A percentile compares a stretch with the other conserved stretches of the same genome.
phyloP scores from a whole-genome alignment of 2,888 invertebrate genomes.

The Himalopsyche tibetana region DNA sequence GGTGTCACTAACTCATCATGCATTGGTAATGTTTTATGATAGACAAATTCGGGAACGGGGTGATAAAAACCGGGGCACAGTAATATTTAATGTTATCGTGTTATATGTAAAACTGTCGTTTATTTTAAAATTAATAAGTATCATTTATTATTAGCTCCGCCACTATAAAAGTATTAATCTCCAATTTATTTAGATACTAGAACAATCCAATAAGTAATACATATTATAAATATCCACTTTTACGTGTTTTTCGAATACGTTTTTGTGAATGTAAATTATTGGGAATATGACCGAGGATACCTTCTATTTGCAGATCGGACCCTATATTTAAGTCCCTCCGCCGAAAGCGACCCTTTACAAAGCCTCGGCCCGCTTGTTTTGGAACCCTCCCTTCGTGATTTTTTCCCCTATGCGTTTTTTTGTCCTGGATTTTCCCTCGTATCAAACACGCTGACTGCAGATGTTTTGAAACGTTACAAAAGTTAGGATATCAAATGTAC shows the following conservation, averaged over 20 bases:
- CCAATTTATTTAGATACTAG: too few relatives aligned
- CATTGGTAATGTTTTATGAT: too few relatives aligned
- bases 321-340: constrained; percentile 12
- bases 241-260: not conserved
- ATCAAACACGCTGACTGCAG: constrained; percentile 19
- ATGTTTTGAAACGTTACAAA: constrained; percentile 17
- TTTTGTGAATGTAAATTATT: not conserved
- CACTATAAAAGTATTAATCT: too few relatives aligned
- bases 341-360: not conserved
- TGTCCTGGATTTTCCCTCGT: constrained; percentile 10
- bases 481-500: not conserved
- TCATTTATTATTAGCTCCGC: too few relatives aligned
- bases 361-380: constrained; percentile 27
- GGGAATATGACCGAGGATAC: not conserved
- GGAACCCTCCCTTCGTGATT: not conserved
- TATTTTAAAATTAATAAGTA: too few relatives aligned
- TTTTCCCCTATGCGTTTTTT: constrained; percentile 31
- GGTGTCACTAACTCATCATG: too few relatives aligned
- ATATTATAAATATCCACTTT: too few relatives aligned
- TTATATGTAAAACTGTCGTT: too few relatives aligned
- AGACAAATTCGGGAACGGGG: too few relatives aligned
- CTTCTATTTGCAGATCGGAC: constrained; percentile 37
- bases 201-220: too few relatives aligned
- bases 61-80: too few relatives aligned
- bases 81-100: too few relatives aligned